Percentiles rank a stretch among this genome's conserved stretches.
phyloP scores from a whole-genome alignment of 1,140 invertebrate species.

The Micrasema minimum region DNA sequence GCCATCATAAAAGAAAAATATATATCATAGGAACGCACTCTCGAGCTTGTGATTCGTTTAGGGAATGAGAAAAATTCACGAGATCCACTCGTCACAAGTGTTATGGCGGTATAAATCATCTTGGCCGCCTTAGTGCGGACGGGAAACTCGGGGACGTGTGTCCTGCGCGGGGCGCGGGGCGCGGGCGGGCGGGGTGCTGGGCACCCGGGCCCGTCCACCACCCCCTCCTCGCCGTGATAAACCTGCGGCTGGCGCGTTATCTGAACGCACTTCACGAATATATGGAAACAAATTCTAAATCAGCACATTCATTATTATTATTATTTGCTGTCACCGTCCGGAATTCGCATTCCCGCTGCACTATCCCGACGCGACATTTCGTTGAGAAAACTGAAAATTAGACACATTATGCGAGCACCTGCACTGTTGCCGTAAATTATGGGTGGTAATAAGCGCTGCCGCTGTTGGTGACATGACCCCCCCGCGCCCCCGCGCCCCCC shows the following conservation, averaged over 20 bases:
- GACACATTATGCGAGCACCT: conserved; percentile 48
- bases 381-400: conserved; percentile 51
- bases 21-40: conserved; percentile 46
- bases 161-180: neutral
- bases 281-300: conserved; percentile 37
- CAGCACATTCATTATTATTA: conserved; percentile 25
- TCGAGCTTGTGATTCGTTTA: conserved; percentile 39
- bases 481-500: conserved; percentile 10
- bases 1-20: conserved; percentile 54
- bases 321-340: conserved; percentile 37
- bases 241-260: neutral
- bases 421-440: conserved; percentile 49
- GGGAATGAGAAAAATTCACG: conserved; percentile 33
- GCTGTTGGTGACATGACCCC: conserved; percentile 41
- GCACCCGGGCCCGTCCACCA: neutral
- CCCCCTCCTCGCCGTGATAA: neutral
- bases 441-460: conserved; percentile 47
- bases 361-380: conserved; percentile 39
- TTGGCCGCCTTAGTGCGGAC: neutral
- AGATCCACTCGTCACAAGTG: conserved; percentile 25
- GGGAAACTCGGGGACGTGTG: neutral
- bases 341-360: conserved; percentile 46
- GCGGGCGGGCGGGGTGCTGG: neutral
- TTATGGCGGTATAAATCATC: conserved; percentile 28
- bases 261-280: conserved; percentile 17